Evolutionary conservation across 2,888 invertebrate genomes (phyloP).

Genomic region (Monochamus alternatus): DNA sequence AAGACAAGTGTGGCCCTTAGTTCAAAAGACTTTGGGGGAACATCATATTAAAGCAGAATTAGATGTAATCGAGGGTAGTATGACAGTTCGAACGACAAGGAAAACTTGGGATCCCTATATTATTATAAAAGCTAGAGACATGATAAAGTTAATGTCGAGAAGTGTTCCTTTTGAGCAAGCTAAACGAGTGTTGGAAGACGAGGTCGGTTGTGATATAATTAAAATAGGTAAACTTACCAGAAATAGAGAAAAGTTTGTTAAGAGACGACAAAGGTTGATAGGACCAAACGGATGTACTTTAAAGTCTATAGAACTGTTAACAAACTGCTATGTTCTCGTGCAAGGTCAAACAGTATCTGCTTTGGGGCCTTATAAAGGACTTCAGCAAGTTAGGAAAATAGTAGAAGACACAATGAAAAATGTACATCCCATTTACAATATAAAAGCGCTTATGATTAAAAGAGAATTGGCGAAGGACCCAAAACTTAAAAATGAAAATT

Average conservation of each 20-base stretch:
- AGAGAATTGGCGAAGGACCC: slow-evolving; percentile 95
- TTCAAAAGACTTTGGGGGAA: slow-evolving; percentile 88
- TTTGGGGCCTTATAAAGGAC: slow-evolving; percentile 95
- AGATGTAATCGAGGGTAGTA: slow-evolving; percentile 94
- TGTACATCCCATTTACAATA: slow-evolving; percentile 98
- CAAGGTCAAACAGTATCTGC: slow-evolving; percentile 98
- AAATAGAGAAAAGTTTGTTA: slow-evolving; percentile 95
- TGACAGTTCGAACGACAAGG: slow-evolving; percentile 94
- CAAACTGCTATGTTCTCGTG: slow-evolving; percentile 96
- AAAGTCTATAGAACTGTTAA: slow-evolving; percentile 96
- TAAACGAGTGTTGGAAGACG: slow-evolving; percentile 88
- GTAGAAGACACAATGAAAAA: slow-evolving; percentile 99
- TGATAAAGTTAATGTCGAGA: slow-evolving; percentile 94
- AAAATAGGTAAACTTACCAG: slow-evolving; percentile 93
- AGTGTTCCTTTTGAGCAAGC: slow-evolving; percentile 99
- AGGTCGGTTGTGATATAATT: slow-evolving; percentile 94
- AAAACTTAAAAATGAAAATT: slow-evolving; percentile 91
- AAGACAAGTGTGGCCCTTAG: slow-evolving; percentile 95
- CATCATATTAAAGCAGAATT: slow-evolving; percentile 89
- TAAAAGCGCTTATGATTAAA: slow-evolving; percentile 98
- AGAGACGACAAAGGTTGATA: slow-evolving; percentile 93
- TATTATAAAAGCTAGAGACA: slow-evolving; percentile 95
- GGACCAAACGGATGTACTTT: slow-evolving; percentile 99
- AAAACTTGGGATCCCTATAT: slow-evolving; percentile 99
- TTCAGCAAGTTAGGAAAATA: slow-evolving; percentile 89